Conservation (phyloP, 2,113 vertebrate species). For the Trochalopteron elliotii region DNA sequence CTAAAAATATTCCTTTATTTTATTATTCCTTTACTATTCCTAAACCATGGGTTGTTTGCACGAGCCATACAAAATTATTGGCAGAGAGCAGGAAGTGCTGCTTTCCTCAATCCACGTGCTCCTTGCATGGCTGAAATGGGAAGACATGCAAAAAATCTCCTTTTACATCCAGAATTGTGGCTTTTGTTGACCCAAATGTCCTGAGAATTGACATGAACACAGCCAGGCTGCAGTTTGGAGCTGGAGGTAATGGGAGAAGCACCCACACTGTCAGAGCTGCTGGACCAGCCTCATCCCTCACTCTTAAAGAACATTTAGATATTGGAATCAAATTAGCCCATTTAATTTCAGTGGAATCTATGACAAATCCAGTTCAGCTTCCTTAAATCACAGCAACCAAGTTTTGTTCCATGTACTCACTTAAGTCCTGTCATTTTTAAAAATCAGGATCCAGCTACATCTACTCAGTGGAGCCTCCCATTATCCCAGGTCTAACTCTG, state of each 20-base stretch:
- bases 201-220: not conserved
- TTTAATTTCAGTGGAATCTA: not conserved
- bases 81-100: fast-evolving
- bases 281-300: not conserved
- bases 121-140: fast-evolving
- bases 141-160: not conserved
- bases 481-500: not conserved
- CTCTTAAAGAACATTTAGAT: not conserved
- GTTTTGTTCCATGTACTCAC: not conserved
- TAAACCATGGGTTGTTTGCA: not conserved
- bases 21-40: not conserved
- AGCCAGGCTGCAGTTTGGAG: not conserved
- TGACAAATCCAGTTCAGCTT: not conserved
- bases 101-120: not conserved
- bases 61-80: fast-evolving
- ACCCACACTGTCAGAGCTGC: not conserved
- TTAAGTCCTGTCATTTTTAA: not conserved
- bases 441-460: fast-evolving
- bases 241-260: fast-evolving
- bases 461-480: not conserved
- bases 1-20: not conserved
- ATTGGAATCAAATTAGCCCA: not conserved
- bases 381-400: not conserved
- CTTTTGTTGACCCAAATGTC: not conserved
- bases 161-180: not conserved